Evolutionary conservation across 2,797 vertebrate species (phyloP), one percentile per base, ranked within the genome.

Genomic region (Emys orbicularis): DNA sequence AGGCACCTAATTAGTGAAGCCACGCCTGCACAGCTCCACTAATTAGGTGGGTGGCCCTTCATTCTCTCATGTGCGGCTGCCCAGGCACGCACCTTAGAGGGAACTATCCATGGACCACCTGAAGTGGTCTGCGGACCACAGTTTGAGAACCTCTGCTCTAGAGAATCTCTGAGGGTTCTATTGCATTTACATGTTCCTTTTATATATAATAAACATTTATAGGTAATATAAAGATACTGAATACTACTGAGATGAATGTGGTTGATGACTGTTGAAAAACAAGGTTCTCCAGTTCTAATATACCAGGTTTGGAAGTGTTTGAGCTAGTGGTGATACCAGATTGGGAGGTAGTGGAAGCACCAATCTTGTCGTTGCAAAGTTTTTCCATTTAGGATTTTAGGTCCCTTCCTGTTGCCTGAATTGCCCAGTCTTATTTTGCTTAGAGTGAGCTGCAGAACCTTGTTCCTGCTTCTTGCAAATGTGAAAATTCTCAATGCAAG

Each of bases 401-500:
- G 77, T 79, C 50, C 54, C 13, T 76, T 47, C 25, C 0, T 0
- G 27, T 1, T 18, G 59, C 8, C 29, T 1, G 23, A 23, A 61
- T 2, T 34, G 49, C 34, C 59, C 1, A 77, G 25, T 1, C 11
- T 81, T 47, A 3, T 74, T 79, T 81, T 9, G 1, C 89, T 57
- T 8, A 6, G 61, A 79, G 47, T 31, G 18, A 21, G 11, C 11
- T 87, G 59, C 65, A 74, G 37, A 27, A 74, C 2, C 12, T 13
- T 44, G 12, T 27, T 12, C 23, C 72, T 23, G 72, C 37, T 44
- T 21, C 37, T 82, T 59, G 68, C 3, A 34, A 65, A 65, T 4
- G 31, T 31, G n/a, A 18, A 25, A 79, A 79, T 2, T 0, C 0
- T 52, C 74, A 68, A 29, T 81, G 8, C 34, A 65, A 72, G 34